A percentile compares a stretch with the other conserved stretches of the same genome.
phyloP scores from a whole-genome alignment of 1,140 invertebrate genomes.

The Habropoda laboriosa region DNA sequence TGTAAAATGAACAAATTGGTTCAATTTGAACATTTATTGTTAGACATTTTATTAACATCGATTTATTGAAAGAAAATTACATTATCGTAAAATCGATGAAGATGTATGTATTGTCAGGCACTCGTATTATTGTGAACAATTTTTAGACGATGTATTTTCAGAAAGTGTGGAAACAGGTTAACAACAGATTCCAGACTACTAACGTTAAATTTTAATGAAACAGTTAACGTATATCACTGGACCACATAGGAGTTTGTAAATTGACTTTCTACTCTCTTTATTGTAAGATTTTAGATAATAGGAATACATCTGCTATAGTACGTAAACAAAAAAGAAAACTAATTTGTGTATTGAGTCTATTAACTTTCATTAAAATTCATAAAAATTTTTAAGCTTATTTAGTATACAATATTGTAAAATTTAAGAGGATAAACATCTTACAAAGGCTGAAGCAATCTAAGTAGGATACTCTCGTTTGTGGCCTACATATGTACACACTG shows the following conservation, averaged over 20 bases:
- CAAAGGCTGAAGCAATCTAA: not conserved
- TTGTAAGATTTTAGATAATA: not conserved
- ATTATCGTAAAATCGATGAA: too few relatives aligned
- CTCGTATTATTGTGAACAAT: too few relatives aligned
- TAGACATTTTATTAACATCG: too few relatives aligned
- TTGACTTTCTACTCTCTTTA: constrained; percentile 36
- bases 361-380: too few relatives aligned
- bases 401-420: not conserved
- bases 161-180: not conserved
- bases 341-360: not conserved
- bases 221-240: constrained; percentile 21
- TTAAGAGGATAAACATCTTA: not conserved
- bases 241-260: not conserved
- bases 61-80: too few relatives aligned
- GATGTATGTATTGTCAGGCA: too few relatives aligned
- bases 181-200: not conserved
- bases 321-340: not conserved
- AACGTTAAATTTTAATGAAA: not conserved
- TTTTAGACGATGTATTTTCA: too few relatives aligned
- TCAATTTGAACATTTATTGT: too few relatives aligned
- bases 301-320: not conserved
- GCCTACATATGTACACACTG: not conserved
- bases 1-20: too few relatives aligned
- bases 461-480: not conserved
- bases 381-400: not conserved